A percentile compares a stretch with the other conserved stretches of the same genome.
phyloP scores from a whole-genome alignment of 92 coral and sea anemone genomes.

The Heliopora coerulea region DNA sequence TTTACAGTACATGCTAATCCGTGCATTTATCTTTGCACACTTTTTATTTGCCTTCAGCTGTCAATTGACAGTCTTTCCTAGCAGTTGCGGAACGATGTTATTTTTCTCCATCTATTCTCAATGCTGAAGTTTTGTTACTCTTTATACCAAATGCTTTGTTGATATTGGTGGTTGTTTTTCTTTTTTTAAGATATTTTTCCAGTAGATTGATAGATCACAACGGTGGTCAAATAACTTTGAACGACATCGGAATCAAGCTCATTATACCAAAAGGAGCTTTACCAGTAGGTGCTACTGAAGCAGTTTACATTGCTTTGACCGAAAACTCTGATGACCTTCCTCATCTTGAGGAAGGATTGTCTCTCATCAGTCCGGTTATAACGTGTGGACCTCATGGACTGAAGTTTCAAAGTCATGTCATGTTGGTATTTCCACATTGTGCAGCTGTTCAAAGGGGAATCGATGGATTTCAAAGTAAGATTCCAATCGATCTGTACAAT shows the following conservation, averaged over 20 bases:
- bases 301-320: slow-evolving; percentile 68
- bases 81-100: too few species aligned
- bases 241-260: slow-evolving; percentile 67
- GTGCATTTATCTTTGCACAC: too few species aligned
- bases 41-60: too few species aligned
- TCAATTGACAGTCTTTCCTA: too few species aligned
- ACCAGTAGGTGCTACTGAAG: slow-evolving; percentile 64
- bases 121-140: too few species aligned
- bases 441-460: slow-evolving; percentile 53
- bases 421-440: slow-evolving; percentile 77
- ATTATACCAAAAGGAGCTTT: slow-evolving; percentile 70
- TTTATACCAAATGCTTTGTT: too few species aligned
- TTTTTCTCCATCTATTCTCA: too few species aligned
- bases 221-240: slow-evolving; percentile 73
- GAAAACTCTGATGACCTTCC: slow-evolving; percentile 67
- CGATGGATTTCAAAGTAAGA: too few species aligned
- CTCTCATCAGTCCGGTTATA: slow-evolving; percentile 78
- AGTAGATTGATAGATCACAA: slow-evolving; percentile 56
- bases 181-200: slow-evolving; percentile 9
- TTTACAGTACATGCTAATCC: too few species aligned
- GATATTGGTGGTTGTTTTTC: too few species aligned
- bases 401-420: slow-evolving; percentile 71
- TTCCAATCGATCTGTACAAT: too few species aligned
- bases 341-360: slow-evolving; percentile 42
- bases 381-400: slow-evolving; percentile 94